A percentile compares a stretch with the other conserved stretches of the same genome.
Conservation (phyloP, 37 sponge, comb jelly and placozoan species). For the Hexactinellida sp. region DNA sequence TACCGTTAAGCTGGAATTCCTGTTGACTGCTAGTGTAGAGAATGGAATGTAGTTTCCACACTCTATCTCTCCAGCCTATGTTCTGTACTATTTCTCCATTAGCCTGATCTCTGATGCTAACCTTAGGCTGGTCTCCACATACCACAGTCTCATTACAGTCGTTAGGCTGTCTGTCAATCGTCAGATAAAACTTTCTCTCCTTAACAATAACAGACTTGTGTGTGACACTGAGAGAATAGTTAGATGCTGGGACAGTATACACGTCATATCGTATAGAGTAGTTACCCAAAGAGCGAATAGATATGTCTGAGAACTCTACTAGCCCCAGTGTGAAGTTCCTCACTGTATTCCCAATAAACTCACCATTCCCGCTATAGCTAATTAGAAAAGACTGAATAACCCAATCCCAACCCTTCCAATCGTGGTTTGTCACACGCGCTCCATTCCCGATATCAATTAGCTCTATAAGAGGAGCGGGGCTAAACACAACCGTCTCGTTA, state of each 20-base stretch:
- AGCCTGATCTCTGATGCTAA: slow-evolving; percentile 1
- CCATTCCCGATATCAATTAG: slow-evolving; percentile 24
- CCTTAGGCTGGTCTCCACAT: background rate
- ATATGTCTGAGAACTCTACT: background rate
- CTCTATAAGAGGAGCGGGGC: slow-evolving; percentile 26
- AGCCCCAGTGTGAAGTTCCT: background rate
- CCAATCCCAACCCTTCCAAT: slow-evolving; percentile 54
- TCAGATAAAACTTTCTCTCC: slow-evolving; percentile 8
- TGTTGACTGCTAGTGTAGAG: background rate
- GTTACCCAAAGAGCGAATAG: background rate
- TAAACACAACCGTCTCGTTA: slow-evolving; percentile 31
- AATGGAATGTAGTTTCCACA: background rate
- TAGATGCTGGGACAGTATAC: background rate
- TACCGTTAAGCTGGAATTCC: background rate
- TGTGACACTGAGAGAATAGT: background rate
- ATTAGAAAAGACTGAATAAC: background rate
- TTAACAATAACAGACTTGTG: background rate
- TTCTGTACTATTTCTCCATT: slow-evolving; percentile 4
- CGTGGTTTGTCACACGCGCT: slow-evolving; percentile 26
- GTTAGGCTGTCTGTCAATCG: background rate
- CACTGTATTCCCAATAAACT: background rate
- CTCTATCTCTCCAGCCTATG: background rate
- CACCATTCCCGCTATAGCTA: background rate
- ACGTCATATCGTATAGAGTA: background rate
- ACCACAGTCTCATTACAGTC: slow-evolving; percentile 20